These are phyloP conservation scores for Sesamia inferens DNA, from an alignment of 2,888 invertebrate species.

Conservation along the genomic window DNA sequence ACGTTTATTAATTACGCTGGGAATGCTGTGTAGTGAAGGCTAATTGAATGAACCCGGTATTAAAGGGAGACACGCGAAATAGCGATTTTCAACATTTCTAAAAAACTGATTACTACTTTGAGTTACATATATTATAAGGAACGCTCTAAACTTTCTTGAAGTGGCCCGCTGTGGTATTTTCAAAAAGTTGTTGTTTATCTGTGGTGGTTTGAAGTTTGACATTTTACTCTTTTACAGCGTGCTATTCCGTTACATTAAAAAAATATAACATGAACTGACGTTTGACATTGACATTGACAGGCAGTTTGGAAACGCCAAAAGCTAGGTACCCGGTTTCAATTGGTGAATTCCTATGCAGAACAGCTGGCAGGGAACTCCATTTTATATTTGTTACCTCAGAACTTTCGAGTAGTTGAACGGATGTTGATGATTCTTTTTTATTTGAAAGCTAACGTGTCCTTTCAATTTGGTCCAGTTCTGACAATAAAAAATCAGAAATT, in stretches of 20 bases:
- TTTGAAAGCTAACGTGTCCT: no score
- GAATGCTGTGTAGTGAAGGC: conserved; percentile 50
- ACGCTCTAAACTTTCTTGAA: conserved; percentile 24
- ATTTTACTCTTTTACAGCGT: no score
- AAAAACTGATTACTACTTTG: conserved; percentile 69
- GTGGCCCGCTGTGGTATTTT: neutral
- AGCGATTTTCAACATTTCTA: conserved; percentile 71
- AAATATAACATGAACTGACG: no score
- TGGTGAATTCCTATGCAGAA: neutral
- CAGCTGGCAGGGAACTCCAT: neutral
- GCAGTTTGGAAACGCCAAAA: neutral
- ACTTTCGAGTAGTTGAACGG: no score
- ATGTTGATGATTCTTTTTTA: no score
- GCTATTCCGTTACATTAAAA: neutral
- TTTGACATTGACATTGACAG: neutral
- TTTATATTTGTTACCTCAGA: no score
- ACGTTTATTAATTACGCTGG: conserved; percentile 59
- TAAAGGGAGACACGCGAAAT: conserved; percentile 74
- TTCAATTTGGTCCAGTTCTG: no score
- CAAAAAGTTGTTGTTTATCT: neutral
- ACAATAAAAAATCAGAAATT: no score
- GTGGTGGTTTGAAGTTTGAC: neutral
- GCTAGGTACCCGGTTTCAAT: neutral
- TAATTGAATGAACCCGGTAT: conserved; percentile 63
- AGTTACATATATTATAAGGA: conserved; percentile 40